Base-by-base conservation (phyloP, 2,797 vertebrate genomes). In the Sebastes variabilis region DNA sequence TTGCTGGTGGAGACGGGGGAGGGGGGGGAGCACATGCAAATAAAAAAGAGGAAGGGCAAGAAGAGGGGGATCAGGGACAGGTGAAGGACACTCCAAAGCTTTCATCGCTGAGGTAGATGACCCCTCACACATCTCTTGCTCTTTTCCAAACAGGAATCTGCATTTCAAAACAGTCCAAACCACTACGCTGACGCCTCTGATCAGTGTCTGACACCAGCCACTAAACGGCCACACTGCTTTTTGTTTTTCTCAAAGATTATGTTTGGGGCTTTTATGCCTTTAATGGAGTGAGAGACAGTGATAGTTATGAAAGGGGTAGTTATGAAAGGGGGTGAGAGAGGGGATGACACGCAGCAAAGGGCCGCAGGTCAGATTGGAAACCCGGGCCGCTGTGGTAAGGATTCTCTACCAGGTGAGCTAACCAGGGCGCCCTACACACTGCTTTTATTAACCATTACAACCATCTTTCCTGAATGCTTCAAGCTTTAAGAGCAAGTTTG, bases 41-140 rank as follows among this genome's bases (percentile, higher is more conserved):
- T 55, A 34, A 64, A 54, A 54, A 24, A 16, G 36, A n/a, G 36
- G 49, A 32, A 58, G 29, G 20, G 6, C 1, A 25, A 32, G 30
- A 32, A 32, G 55, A 7, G 20, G 46, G 30, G 38, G 38, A 20
- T 68, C 55, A 69, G 49, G 24, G 38, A 46, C 6, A 72, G 64
- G 75, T 81, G 81, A 87, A 84, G 81, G 85, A 85, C 74, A 66
- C 56, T 82, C 60, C 70, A 42, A 8, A 75, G 62, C 70, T 75
- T 69, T 82, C 49, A 72, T 42, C 6, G 2, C 54, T 70, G 38
- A 58, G 34, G 49, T 18, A 20, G 58, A 42, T 27, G 69, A 42
- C 13, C 36, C 5, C 52, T 62, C 12, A 54, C 30, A 27, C 49
- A 32, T 12, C 24, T 22, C 27, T 75, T 8, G 1, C 3, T 61